Conservation (phyloP, 53 echinoderm and acorn worm species). For the Holothuria scabra region DNA sequence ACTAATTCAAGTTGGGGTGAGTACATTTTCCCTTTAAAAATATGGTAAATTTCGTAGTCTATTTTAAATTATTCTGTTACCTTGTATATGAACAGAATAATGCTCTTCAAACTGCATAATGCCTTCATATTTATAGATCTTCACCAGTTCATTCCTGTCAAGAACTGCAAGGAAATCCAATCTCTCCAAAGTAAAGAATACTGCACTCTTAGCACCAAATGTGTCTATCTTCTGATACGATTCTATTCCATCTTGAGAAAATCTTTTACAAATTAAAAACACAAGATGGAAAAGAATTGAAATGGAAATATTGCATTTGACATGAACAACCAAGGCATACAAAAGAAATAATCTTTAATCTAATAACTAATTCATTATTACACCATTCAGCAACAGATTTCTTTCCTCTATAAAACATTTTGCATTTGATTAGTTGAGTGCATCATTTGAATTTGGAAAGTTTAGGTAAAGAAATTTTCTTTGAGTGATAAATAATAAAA, state of each 20-base stretch:
- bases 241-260: slow-evolving; percentile 32
- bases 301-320: no score
- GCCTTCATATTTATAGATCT: slow-evolving; percentile 80
- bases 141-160: slow-evolving; percentile 51
- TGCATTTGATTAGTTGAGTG: no score
- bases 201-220: slow-evolving; percentile 62
- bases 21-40: no score
- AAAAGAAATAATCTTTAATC: no score
- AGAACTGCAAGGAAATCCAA: slow-evolving; percentile 72
- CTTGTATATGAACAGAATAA: slow-evolving; percentile 54
- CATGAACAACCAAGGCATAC: no score
- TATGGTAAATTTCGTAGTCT: not conserved
- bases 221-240: slow-evolving; percentile 65
- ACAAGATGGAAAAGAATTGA: not conserved
- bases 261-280: slow-evolving; percentile 7
- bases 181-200: slow-evolving; percentile 46
- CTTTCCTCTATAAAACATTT: no score
- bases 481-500: no score
- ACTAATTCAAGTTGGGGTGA: no score
- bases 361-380: no score
- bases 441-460: no score
- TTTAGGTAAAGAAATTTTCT: no score
- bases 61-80: slow-evolving; percentile 21
- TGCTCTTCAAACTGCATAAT: slow-evolving; percentile 66
- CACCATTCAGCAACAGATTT: no score